Percentiles rank a stretch among this genome's conserved stretches.
phyloP scores from a whole-genome alignment of 1,140 invertebrate genomes.

The Bombus breviceps region DNA sequence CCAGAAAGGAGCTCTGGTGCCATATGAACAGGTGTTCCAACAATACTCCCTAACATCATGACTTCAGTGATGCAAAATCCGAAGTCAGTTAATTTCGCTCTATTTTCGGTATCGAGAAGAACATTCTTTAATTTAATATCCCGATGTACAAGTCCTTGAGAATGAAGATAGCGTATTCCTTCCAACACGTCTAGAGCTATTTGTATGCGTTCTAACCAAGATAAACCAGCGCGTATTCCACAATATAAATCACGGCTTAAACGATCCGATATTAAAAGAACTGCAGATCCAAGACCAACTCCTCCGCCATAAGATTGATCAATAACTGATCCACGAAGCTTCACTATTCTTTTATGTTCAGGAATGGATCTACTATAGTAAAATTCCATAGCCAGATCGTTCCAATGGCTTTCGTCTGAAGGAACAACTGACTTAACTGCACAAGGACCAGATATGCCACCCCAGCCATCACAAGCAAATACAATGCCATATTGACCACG shows the following conservation, averaged over 20 bases:
- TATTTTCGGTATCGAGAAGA: conserved; percentile 88
- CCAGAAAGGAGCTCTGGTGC: conserved; percentile 93
- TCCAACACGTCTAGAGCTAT: conserved; percentile 93
- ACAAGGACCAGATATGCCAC: conserved; percentile 86
- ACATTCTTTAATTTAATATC: conserved; percentile 97
- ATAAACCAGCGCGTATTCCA: conserved; percentile 88
- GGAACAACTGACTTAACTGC: conserved; percentile 96
- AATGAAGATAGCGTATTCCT: conserved; percentile 94
- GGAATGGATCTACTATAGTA: conserved; percentile 94
- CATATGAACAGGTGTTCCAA: conserved; percentile 96
- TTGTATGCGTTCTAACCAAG: conserved; percentile 87
- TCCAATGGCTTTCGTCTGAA: conserved; percentile 95
- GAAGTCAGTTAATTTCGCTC: conserved; percentile 93
- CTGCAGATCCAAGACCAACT: conserved; percentile 86
- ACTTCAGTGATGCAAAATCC: conserved; percentile 96
- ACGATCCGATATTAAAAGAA: conserved; percentile 90
- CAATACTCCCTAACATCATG: conserved; percentile 94
- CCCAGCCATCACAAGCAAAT: conserved; percentile 92
- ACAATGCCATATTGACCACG: conserved; percentile 97
- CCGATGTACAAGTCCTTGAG: conserved; percentile 93
- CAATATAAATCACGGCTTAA: conserved; percentile 91
- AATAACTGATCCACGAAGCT: conserved; percentile 91
- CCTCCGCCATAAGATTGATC: conserved; percentile 89
- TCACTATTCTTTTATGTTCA: conserved; percentile 92
- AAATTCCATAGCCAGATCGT: conserved; percentile 96